Conservation (phyloP, 2,113 vertebrate genomes). For the Opisthocomus hoazin region DNA sequence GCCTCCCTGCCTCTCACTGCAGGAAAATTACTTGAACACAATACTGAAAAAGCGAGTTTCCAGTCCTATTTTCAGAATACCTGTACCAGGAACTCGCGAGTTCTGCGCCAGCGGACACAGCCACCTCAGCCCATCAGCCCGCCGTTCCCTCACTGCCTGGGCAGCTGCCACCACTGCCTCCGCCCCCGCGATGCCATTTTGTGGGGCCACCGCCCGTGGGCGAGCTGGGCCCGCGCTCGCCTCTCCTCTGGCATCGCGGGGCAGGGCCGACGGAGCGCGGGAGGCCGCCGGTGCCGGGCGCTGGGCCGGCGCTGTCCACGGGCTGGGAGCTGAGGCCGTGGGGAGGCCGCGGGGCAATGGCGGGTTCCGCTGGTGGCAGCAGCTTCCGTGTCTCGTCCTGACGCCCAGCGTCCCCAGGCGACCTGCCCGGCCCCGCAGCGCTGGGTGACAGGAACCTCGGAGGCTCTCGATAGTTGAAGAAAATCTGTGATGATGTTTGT, state of each 20-base stretch:
- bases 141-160: neutral
- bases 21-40: neutral
- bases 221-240: fast-evolving
- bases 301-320: no score
- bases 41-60: neutral
- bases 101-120: neutral
- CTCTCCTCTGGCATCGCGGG: no score
- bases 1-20: neutral
- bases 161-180: fast-evolving
- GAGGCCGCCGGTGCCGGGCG: no score
- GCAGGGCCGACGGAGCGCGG: no score
- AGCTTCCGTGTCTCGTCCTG: no score
- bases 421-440: neutral
- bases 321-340: no score
- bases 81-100: neutral
- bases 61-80: neutral
- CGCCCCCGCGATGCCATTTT: neutral
- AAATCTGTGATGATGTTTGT: neutral
- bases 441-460: neutral
- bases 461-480: neutral
- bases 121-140: fast-evolving
- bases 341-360: neutral
- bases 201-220: fast-evolving
- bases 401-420: fast-evolving
- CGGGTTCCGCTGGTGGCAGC: neutral